Percentiles rank a stretch among this genome's conserved stretches.
phyloP scores from a whole-genome alignment of 2,797 vertebrate genomes.

The Peromyscus eremicus region DNA sequence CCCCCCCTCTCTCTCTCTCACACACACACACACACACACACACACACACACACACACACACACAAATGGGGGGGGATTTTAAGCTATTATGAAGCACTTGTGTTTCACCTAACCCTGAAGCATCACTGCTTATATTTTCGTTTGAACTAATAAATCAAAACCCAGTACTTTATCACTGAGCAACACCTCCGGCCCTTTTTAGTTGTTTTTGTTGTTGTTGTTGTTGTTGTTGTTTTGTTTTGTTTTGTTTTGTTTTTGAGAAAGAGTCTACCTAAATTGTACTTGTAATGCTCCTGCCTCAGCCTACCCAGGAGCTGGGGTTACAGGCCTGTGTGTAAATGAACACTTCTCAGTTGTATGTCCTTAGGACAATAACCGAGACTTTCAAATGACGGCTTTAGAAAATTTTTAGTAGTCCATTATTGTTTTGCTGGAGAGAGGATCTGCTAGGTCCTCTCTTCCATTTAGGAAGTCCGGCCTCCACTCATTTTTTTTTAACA shows the following conservation, averaged over 20 bases:
- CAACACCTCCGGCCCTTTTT: neutral
- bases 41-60: neutral
- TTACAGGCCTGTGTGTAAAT: neutral
- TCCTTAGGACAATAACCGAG: neutral
- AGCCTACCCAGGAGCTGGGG: neutral
- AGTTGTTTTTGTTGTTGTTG: neutral
- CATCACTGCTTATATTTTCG: neutral
- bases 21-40: neutral
- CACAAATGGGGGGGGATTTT: neutral
- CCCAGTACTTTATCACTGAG: neutral
- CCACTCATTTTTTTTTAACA: neutral
- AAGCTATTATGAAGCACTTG: neutral
- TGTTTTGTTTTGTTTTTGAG: neutral
- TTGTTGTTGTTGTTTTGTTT: no score
- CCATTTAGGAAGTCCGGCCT: neutral
- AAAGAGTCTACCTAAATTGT: neutral
- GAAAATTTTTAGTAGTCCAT: neutral
- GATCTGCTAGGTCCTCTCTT: neutral
- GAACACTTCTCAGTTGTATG: neutral
- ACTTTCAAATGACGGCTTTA: constrained; percentile 27
- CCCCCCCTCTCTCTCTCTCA: no score
- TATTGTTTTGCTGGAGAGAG: constrained; percentile 25
- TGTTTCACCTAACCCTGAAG: constrained; percentile 26
- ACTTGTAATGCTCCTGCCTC: neutral
- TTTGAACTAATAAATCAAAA: constrained; percentile 29